Base-by-base conservation (phyloP, 2,113 vertebrate species). In the Elanoides forficatus region DNA sequence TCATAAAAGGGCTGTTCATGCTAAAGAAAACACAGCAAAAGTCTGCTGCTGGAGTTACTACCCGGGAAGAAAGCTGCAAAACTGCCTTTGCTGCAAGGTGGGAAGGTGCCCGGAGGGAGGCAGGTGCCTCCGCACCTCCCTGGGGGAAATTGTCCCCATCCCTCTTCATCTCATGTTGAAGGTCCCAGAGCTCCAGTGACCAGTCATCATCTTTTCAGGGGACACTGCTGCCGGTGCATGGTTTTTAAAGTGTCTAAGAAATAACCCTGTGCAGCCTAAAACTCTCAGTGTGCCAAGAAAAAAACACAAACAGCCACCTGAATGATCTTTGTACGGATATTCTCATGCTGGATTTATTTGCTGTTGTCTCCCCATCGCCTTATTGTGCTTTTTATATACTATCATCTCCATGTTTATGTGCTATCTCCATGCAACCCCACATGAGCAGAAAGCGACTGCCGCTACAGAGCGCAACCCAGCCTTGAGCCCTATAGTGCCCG, bases 21-120 rank as follows among this genome's bases (percentile, higher is more conserved):
- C 63, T 68, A 32, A 84, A 32, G 45, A 47, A 75, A 32, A 21
- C 22, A 30, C 78, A 72, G 50, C 52, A 60, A 79, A 34, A 29
- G 30, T 74, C 67, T 19, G 86, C 94, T 94, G 81, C 79, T 96
- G 92, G 95, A 88, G 83, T 83, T 95, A 90, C 90, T 50, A 11
- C 12, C 73, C 21, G 27, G 65, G 32, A 38, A 94, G 55, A 89
- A 92, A 90, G 27, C 4, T 85, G 75, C 79, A 86, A 94, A 96
- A 86, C 70, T 86, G 91, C 74, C 81, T 95, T 84, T 11, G 27
- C 59, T 38, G 80, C 4, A 10, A 84, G 80, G 63, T 53, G 56
- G 52, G 40, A 95, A 86, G 42, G 45, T 68, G 74, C 60, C 71
- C 10, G 2, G 62, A 90, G 78, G 52, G 56, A 83, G 55, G 78